phyloP scores from a whole-genome alignment of 2,797 vertebrate species.

The Gallirallus australis region DNA sequence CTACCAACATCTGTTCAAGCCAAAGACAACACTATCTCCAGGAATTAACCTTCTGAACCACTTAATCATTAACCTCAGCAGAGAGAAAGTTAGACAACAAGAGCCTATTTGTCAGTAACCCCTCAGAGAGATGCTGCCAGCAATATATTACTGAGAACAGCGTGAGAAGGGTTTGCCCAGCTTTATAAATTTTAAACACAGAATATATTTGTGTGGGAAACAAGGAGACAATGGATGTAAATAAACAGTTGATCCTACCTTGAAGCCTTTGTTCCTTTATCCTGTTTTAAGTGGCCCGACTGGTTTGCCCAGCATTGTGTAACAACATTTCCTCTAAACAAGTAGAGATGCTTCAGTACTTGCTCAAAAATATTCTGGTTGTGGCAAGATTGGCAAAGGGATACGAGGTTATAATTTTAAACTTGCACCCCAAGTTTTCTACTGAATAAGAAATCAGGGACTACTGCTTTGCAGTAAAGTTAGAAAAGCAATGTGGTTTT shows the following conservation, averaged over 20 bases:
- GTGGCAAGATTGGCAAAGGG: neutral
- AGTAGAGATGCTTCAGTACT: neutral
- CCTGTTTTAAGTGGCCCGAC: neutral
- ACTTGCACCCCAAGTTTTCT: neutral
- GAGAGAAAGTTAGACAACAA: constrained; percentile 92
- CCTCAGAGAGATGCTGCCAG: constrained; percentile 80
- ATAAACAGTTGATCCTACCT: constrained; percentile 79
- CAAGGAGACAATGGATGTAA: constrained; percentile 73
- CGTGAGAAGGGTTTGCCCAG: constrained; percentile 86
- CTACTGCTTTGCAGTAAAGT: neutral
- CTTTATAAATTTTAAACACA: constrained; percentile 81
- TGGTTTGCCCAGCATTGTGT: neutral
- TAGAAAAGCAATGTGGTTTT: neutral
- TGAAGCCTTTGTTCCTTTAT: constrained; percentile 7
- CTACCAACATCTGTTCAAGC: constrained; percentile 97
- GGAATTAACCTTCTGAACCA: constrained; percentile 94
- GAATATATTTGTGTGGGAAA: constrained; percentile 85
- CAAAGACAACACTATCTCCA: constrained; percentile 92
- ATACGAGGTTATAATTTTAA: neutral
- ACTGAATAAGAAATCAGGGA: neutral
- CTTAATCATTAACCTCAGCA: constrained; percentile 94
- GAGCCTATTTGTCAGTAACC: constrained; percentile 92
- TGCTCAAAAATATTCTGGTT: neutral
- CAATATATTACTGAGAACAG: constrained; percentile 94
- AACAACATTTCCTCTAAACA: constrained; percentile 3